Evolutionary conservation across 2,797 vertebrate genomes (phyloP), one percentile per base, ranked within the genome.

Genomic region (Bradypodion pumilum): DNA sequence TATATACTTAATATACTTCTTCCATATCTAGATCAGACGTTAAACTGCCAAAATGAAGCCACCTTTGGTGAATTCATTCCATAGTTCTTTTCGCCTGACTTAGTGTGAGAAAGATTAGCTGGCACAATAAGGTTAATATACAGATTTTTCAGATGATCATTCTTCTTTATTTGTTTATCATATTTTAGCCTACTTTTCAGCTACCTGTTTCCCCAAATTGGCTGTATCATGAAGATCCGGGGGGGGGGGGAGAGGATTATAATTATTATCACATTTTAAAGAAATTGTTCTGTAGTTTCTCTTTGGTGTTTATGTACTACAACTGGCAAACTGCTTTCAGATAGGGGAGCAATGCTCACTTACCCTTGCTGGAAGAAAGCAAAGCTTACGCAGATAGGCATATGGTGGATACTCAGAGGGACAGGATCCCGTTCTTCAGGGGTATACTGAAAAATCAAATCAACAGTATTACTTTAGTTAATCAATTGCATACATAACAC

Each of bases 281-380:
- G 5, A 32, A 15, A 0, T 0, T 1, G 52, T 32, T n/a, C 75
- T 66, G 70, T 69, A 70, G n/a, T 37, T 63, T 5, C 56, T 2
- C 37, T 40, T 75, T 66, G 42, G 27, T 76, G 15, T 56, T 3
- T 0, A 3, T 63, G 80, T 83, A 70, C 70, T 75, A n/a, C 0
- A 78, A 0, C 16, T 65, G 40, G 16, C 32, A 83, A 66, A 59
- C 4, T 13, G 21, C 15, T 21, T 87, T 80, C 37, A 52, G 9
- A 63, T 52, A 16, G 81, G 63, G 5, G 7, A 70, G 56, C 80
- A 6, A 60, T 69, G 27, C 19, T 60, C 85, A 93, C 96, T 96
- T 93, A 99, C 99, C 99, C 98, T 94, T 99, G 97, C 76, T 98
- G 97, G 92, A 98, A 99, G 95, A 99, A 99, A 85, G 98, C 96